phyloP scores from a whole-genome alignment of 2,113 vertebrate genomes.

The Tretioscincus oriximinensis region DNA sequence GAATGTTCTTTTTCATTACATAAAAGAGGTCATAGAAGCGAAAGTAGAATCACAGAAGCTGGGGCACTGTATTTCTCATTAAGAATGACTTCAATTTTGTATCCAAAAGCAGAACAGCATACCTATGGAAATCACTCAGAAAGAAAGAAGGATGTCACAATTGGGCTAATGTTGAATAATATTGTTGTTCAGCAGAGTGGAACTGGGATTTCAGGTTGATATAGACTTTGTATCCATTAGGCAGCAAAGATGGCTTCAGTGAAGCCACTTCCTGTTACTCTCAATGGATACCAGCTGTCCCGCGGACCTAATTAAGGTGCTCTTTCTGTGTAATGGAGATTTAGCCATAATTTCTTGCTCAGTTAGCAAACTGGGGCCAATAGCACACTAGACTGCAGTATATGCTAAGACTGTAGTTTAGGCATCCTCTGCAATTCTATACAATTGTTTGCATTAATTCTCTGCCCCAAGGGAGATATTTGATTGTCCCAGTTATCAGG shows the following conservation, averaged over 20 bases:
- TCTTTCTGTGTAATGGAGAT: too few relatives aligned
- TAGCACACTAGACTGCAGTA: background rate
- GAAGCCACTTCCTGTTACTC: too few relatives aligned
- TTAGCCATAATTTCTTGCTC: too few relatives aligned
- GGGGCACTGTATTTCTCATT: background rate
- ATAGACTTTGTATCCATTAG: background rate
- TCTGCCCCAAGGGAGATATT: constrained; percentile 1
- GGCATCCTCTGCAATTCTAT: constrained; percentile 1
- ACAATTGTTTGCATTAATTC: constrained; percentile 28
- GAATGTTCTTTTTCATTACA: constrained; percentile 14
- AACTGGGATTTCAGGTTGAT: constrained; percentile 16
- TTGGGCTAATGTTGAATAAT: background rate
- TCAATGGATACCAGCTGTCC: background rate
- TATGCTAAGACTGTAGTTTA: background rate
- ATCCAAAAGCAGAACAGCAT: constrained; percentile 13
- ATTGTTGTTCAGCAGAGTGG: background rate
- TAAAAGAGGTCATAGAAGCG: constrained; percentile 20
- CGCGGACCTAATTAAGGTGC: too few relatives aligned
- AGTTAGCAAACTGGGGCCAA: background rate
- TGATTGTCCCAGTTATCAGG: constrained; percentile 2
- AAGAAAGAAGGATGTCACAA: too few relatives aligned
- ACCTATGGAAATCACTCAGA: constrained; percentile 9
- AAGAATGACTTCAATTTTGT: constrained; percentile 25
- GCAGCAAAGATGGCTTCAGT: background rate
- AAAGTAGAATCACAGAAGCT: background rate